Conservation (phyloP, 2,888 invertebrate species). For the Acleris laterana region DNA sequence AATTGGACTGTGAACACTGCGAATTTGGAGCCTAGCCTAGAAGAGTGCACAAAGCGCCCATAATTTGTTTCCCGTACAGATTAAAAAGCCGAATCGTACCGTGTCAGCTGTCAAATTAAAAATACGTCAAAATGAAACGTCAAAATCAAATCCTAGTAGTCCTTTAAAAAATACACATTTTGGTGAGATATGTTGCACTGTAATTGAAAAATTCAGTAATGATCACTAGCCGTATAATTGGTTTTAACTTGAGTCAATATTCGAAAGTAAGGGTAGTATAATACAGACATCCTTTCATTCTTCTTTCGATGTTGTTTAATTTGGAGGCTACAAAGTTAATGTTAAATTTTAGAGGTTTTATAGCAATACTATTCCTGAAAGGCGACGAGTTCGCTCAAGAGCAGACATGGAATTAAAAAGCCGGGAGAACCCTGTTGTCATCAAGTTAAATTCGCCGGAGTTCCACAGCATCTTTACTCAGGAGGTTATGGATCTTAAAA, state of each 20-base stretch:
- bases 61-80: no score
- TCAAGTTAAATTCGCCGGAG: slow-evolving; percentile 88
- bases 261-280: slow-evolving; percentile 39
- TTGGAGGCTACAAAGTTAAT: not conserved
- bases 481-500: slow-evolving; percentile 88
- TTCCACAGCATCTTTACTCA: slow-evolving; percentile 92
- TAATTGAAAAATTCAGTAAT: slow-evolving; percentile 43
- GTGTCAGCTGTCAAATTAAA: no score
- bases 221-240: slow-evolving; percentile 42
- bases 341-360: slow-evolving; percentile 36
- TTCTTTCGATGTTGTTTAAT: slow-evolving; percentile 7
- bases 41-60: no score
- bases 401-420: slow-evolving; percentile 67
- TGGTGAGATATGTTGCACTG: slow-evolving; percentile 1
- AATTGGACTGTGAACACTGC: no score
- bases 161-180: not conserved
- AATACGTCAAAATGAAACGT: no score
- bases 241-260: slow-evolving; percentile 42
- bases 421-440: slow-evolving; percentile 86
- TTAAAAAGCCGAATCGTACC: no score
- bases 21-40: no score
- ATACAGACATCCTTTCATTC: not conserved
- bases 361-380: slow-evolving; percentile 39
- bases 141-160: no score
- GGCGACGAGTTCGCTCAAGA: slow-evolving; percentile 55